Percentiles rank a stretch among this genome's conserved stretches.
Evolutionary conservation across 2,888 invertebrate species (phyloP).

Genomic region (Sinodicranocentrus sp.): DNA sequence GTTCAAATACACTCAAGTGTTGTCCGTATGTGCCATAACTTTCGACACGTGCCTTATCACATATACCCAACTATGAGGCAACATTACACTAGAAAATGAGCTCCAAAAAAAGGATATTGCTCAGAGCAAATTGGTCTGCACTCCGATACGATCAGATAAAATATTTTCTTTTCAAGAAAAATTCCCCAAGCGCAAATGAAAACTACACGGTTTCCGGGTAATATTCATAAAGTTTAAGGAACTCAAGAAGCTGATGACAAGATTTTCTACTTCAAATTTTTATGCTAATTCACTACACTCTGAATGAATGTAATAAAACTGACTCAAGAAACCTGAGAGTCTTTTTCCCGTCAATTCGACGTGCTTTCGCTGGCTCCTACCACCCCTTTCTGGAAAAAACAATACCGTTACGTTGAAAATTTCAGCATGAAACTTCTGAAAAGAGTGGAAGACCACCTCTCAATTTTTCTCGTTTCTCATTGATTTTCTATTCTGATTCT

Average conservation of each 20-base stretch:
- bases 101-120: slow-evolving; percentile 11
- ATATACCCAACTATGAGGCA: slow-evolving; percentile 9
- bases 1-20: slow-evolving; percentile 47
- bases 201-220: slow-evolving; percentile 43
- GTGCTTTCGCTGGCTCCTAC: slow-evolving; percentile 33
- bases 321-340: slow-evolving; percentile 31
- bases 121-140: slow-evolving; percentile 41
- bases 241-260: slow-evolving; percentile 45
- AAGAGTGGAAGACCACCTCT: slow-evolving; percentile 34
- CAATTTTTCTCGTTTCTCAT: slow-evolving; percentile 26
- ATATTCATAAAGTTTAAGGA: slow-evolving; percentile 42
- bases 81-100: slow-evolving; percentile 26
- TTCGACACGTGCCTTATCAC: slow-evolving; percentile 56
- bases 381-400: not conserved
- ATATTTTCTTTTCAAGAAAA: slow-evolving; percentile 32
- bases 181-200: slow-evolving; percentile 50
- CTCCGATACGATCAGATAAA: slow-evolving; percentile 44
- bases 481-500: slow-evolving; percentile 39
- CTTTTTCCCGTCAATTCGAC: slow-evolving; percentile 39
- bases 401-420: not conserved
- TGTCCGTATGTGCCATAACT: slow-evolving; percentile 53
- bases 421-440: not conserved
- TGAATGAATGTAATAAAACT: slow-evolving; percentile 26
- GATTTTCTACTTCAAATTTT: slow-evolving; percentile 51
- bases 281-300: slow-evolving; percentile 32